phyloP scores from a whole-genome alignment of 2,888 invertebrate species.

The Epiperipatus broadwayi region DNA sequence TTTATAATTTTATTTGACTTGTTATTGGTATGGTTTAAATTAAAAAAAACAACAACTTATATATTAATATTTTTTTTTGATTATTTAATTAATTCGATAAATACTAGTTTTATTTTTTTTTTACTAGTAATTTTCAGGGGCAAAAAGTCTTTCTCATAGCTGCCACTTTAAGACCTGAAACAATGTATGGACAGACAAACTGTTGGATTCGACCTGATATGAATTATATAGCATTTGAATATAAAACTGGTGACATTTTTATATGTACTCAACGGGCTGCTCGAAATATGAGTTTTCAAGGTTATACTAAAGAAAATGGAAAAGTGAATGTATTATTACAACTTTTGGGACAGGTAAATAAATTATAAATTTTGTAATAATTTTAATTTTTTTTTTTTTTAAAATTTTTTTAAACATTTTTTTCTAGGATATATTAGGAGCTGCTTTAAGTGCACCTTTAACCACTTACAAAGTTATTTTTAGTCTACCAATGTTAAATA shows the following conservation, averaged over 20 bases:
- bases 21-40: too few relatives aligned
- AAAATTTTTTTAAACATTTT: conserved; percentile 11
- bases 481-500: conserved; percentile 88
- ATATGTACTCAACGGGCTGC: conserved; percentile 73
- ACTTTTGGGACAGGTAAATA: conserved; percentile 30
- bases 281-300: conserved; percentile 87
- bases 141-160: conserved; percentile 65
- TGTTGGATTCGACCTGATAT: conserved; percentile 95
- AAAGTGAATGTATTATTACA: conserved; percentile 44
- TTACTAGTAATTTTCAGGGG: conserved; percentile 34
- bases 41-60: too few relatives aligned
- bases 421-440: conserved; percentile 53
- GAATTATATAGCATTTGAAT: conserved; percentile 64
- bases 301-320: conserved; percentile 60
- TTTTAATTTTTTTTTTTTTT: not conserved
- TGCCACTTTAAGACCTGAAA: conserved; percentile 93
- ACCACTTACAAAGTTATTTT: conserved; percentile 65
- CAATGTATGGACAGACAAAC: conserved; percentile 99
- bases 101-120: not conserved
- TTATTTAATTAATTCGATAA: not conserved
- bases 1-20: too few relatives aligned
- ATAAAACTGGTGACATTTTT: conserved; percentile 50
- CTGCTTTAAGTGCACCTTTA: conserved; percentile 60
- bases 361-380: conserved; percentile 21
- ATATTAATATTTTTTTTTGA: not conserved